Evolutionary conservation across 2,113 vertebrate species (phyloP).

Genomic region (Pteruthius melanotis): DNA sequence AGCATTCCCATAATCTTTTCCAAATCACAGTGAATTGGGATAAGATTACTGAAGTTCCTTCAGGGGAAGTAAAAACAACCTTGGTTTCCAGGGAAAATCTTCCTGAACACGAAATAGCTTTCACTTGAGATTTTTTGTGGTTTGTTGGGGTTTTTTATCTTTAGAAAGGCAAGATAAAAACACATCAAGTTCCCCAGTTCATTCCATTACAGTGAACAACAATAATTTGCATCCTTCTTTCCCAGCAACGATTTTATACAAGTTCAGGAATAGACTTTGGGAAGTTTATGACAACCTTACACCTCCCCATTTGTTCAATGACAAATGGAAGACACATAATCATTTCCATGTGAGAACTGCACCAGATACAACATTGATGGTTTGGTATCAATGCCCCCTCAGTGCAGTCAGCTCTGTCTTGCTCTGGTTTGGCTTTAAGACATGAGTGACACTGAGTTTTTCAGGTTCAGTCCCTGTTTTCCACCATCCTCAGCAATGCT

Average conservation of each 20-base stretch:
- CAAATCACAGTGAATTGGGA: not conserved
- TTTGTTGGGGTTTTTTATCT: not conserved
- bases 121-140: not conserved
- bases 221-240: not conserved
- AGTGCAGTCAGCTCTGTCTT: not conserved
- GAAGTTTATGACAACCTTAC: not conserved
- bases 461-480: not conserved
- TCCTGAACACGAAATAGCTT: not conserved
- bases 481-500: not conserved
- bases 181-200: not conserved
- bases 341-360: not conserved
- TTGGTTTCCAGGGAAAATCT: not conserved
- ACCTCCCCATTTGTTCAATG: not conserved
- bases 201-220: not conserved
- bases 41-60: slow-evolving; percentile 3
- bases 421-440: not conserved
- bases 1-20: slow-evolving; percentile 8
- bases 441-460: not conserved
- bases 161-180: not conserved
- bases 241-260: not conserved
- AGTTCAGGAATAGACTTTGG: not conserved
- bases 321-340: not conserved
- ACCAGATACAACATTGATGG: rapidly evolving
- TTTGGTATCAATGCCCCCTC: rapidly evolving
- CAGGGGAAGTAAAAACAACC: not conserved